Conservation (phyloP, 2,797 vertebrate genomes). For the Coranthus polyacanthus region DNA sequence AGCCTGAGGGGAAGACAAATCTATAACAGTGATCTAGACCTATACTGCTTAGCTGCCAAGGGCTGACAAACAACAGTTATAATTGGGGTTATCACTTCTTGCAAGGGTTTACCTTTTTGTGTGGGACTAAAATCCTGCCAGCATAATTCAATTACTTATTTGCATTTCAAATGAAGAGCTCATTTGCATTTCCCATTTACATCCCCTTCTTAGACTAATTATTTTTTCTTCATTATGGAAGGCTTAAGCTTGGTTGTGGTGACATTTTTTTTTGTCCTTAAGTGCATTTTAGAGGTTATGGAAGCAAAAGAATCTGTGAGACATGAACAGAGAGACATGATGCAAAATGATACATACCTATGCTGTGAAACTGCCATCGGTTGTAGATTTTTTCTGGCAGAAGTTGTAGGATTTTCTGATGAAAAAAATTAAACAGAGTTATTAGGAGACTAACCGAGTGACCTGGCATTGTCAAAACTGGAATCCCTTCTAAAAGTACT, state of each 20-base stretch:
- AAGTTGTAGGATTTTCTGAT: constrained; percentile 97
- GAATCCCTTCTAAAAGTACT: too few relatives aligned
- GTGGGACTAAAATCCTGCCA: constrained; percentile 71
- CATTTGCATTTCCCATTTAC: constrained; percentile 84
- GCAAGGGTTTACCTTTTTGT: constrained; percentile 57
- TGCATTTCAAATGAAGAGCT: constrained; percentile 83
- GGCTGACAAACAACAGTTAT: constrained; percentile 60
- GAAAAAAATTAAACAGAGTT: constrained; percentile 50
- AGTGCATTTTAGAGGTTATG: constrained; percentile 55
- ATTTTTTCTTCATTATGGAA: constrained; percentile 74
- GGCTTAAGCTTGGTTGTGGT: constrained; percentile 57
- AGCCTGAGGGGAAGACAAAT: constrained; percentile 43
- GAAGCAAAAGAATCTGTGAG: constrained; percentile 13
- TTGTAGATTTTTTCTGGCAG: constrained; percentile 98
- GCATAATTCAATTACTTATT: constrained; percentile 84
- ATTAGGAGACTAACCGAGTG: background rate
- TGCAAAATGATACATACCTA: constrained; percentile 88
- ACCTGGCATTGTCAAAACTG: background rate
- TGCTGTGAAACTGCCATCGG: constrained; percentile 99
- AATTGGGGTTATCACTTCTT: constrained; percentile 79
- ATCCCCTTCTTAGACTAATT: constrained; percentile 76
- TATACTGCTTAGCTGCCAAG: constrained; percentile 49
- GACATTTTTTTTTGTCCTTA: constrained; percentile 48
- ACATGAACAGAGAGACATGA: background rate
- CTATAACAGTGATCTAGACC: constrained; percentile 47